Conservation (phyloP, 2,113 vertebrate species). For the Sminthopsis crassicaudata region DNA sequence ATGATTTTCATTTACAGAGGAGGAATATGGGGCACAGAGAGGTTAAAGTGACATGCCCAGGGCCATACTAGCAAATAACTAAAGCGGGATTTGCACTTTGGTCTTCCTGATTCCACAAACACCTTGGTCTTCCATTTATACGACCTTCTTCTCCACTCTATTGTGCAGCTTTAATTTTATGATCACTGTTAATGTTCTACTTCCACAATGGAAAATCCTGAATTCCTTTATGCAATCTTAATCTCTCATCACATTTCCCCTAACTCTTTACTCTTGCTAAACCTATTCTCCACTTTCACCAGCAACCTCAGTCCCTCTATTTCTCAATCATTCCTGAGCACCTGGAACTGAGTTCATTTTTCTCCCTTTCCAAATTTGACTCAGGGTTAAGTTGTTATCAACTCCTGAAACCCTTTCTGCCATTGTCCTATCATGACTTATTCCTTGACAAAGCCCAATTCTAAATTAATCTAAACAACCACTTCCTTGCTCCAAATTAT, state of each 20-base stretch:
- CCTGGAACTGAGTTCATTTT: neutral
- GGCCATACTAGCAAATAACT: neutral
- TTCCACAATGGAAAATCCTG: neutral
- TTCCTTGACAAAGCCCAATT: neutral
- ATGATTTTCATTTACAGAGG: neutral
- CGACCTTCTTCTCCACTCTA: neutral
- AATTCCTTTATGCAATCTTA: neutral
- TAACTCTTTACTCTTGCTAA: neutral
- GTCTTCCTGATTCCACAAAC: neutral
- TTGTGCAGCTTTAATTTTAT: neutral
- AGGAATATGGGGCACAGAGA: neutral
- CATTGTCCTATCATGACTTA: neutral
- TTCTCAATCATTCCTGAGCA: neutral
- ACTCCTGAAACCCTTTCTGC: neutral
- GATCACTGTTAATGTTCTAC: too few relatives aligned
- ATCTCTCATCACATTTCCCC: neutral
- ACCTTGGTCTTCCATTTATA: neutral
- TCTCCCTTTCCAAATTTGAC: neutral
- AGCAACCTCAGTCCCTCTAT: neutral
- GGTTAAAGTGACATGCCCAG: neutral
- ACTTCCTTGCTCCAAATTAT: neutral
- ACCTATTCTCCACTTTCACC: neutral
- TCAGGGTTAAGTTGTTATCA: too few relatives aligned
- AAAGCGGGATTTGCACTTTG: neutral
- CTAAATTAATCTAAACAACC: neutral